phyloP scores from a whole-genome alignment of 2,113 vertebrate species.

The Lipophrys pholis region DNA sequence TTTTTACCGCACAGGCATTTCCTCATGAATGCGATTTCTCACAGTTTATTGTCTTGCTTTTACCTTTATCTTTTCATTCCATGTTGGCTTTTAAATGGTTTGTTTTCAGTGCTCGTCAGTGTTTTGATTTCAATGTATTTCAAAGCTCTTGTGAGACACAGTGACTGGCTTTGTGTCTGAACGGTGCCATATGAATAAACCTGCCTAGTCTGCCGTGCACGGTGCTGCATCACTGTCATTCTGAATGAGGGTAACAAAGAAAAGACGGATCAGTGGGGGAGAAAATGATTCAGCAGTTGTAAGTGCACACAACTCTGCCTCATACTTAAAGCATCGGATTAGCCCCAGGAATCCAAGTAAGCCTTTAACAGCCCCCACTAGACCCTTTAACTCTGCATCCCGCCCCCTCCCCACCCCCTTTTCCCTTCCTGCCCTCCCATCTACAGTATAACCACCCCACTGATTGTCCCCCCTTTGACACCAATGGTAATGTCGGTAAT shows the following conservation, averaged over 20 bases:
- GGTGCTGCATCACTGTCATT: neutral
- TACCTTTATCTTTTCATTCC: too few species aligned
- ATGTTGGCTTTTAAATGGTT: too few species aligned
- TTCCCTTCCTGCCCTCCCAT: constrained; percentile 1
- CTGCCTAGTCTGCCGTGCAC: too few species aligned
- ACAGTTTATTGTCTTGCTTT: too few species aligned
- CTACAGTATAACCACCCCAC: constrained; percentile 29
- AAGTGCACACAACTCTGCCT: constrained; percentile 54
- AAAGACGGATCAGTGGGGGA: constrained; percentile 11
- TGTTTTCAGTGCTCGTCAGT: too few species aligned
- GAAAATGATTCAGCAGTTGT: constrained; percentile 63
- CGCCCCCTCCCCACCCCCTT: neutral
- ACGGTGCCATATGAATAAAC: too few species aligned
- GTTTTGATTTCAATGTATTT: too few species aligned
- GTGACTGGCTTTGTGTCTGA: too few species aligned
- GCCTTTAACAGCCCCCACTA: constrained; percentile 53
- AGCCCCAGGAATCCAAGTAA: constrained; percentile 79
- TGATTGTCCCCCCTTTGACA: neutral
- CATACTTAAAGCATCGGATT: constrained; percentile 69
- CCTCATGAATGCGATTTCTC: too few species aligned
- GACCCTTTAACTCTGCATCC: constrained; percentile 8
- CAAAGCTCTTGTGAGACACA: too few species aligned
- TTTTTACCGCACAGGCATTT: constrained; percentile 1
- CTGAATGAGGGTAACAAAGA: constrained; percentile 6
- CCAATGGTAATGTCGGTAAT: neutral